Percentiles rank a stretch among this genome's conserved stretches.
Conservation (phyloP, 2,888 invertebrate species). For the Pristionchus arcanus region DNA sequence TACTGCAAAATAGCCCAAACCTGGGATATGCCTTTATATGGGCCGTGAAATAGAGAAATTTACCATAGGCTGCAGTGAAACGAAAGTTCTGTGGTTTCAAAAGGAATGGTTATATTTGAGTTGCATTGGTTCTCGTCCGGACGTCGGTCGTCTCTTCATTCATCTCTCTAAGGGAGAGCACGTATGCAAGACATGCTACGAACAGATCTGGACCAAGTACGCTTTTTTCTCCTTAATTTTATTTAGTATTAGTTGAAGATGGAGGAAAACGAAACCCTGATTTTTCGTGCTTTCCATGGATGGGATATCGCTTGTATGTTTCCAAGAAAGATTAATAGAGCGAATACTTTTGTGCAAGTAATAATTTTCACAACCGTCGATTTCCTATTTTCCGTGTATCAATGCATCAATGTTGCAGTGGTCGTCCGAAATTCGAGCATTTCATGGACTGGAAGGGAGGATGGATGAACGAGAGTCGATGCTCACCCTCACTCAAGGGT, state of each 20-base stretch:
- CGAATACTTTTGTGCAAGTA: too few species aligned
- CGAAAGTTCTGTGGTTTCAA: too few species aligned
- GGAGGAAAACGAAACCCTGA: not conserved
- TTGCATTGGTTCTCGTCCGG: constrained; percentile 52
- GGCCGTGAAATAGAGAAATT: too few species aligned
- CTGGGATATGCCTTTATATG: too few species aligned
- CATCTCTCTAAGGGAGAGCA: constrained; percentile 69
- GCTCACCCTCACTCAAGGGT: constrained; percentile 61
- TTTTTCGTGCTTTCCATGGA: not conserved
- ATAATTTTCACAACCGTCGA: too few species aligned
- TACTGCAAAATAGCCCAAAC: too few species aligned
- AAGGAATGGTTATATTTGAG: not conserved
- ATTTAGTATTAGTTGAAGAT: too few species aligned
- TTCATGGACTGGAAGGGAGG: constrained; percentile 64
- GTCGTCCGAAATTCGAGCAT: constrained; percentile 59
- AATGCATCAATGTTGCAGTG: constrained; percentile 56
- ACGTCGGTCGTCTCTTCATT: constrained; percentile 59
- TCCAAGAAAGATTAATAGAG: too few species aligned
- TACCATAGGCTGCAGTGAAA: too few species aligned
- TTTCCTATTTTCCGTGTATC: not conserved
- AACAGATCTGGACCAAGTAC: constrained; percentile 65
- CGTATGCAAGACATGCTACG: constrained; percentile 67
- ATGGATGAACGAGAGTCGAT: constrained; percentile 63
- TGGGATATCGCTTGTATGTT: not conserved
- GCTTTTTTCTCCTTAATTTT: constrained; percentile 49